phyloP scores from a whole-genome alignment of 2,888 invertebrate species.

The Phragmatobia fuliginosa region DNA sequence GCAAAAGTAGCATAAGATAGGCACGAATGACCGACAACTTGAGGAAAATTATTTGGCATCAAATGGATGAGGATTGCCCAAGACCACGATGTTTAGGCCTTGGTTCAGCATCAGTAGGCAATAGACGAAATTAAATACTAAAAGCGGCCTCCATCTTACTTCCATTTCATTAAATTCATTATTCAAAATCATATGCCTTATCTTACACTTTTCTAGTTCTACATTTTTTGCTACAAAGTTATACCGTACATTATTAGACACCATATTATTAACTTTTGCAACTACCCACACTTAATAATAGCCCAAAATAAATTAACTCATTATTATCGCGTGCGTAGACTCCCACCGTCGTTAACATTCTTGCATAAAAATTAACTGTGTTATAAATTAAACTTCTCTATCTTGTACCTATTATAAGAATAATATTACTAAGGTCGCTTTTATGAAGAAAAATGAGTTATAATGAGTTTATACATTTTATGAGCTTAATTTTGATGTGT shows the following conservation, averaged over 20 bases:
- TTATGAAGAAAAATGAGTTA: conserved; percentile 3
- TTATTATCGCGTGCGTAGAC: conserved; percentile 35
- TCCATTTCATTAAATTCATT: not conserved
- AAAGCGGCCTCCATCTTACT: too few relatives aligned
- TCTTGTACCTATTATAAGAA: conserved; percentile 4
- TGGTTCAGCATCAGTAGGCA: too few relatives aligned
- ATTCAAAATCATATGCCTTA: not conserved
- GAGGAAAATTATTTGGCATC: too few relatives aligned
- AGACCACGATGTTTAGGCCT: too few relatives aligned
- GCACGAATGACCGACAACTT: too few relatives aligned
- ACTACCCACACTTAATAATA: conserved; percentile 9
- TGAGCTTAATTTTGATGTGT: not conserved
- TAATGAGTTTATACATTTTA: not conserved
- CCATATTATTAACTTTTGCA: not conserved
- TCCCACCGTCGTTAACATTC: conserved; percentile 38
- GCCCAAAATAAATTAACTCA: conserved; percentile 35
- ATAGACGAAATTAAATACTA: too few relatives aligned
- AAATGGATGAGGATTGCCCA: too few relatives aligned
- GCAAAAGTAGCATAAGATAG: too few relatives aligned
- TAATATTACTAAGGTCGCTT: conserved; percentile 5
- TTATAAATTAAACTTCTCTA: conserved; percentile 8
- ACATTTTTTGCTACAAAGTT: not conserved
- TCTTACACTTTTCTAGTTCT: not conserved
- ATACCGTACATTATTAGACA: not conserved
- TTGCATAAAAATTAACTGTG: conserved; percentile 39